Base-by-base conservation (phyloP, 2,797 vertebrate species). In the Ptychobarbus kaznakovi region DNA sequence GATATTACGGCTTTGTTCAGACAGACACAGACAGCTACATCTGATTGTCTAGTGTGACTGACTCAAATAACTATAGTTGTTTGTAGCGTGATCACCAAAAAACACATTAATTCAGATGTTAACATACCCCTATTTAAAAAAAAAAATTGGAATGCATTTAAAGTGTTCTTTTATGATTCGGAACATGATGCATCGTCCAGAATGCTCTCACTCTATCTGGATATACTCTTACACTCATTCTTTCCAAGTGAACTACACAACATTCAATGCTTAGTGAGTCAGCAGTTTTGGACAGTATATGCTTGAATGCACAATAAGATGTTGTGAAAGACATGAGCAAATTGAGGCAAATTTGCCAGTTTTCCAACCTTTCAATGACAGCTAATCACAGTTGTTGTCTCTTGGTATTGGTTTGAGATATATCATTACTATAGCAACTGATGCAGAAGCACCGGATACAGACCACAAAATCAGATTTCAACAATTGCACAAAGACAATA, bases 381-480 rank as follows among this genome's bases (percentile, higher is more conserved):
- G 58, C 40, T 20, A 32, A n/a, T 20, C 25, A 66, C 16, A 66
- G 61, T 10, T 25, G 13, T 49, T 63, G 77, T 63, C 58, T 79
- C 58, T 46, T 46, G n/a, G 77, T 28, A 66, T 13, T 80, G 42
- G 42, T 13, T 22, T 46, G 42, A 66, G 25, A 66, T 20, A 0
- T 42, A 66, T 65, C 61, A 49, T 66, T 49, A 66, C 78, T 79
- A 56, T 25, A 65, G 77, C 58, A 61, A 18, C 56, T 65, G 77
- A 44, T 11, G 25, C 18, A 28, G 15, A 79, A 46, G 22, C n/a
- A 66, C 15, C 1, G 3, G 16, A 80, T 46, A 28, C 3, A 28
- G 78, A 66, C 25, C 42, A 66, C 42, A 66, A 49, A 80, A 66
- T 66, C 42, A 49, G 16, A 66, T 77, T 77, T 80, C 18, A 49